Conservation (phyloP, 2,797 vertebrate genomes). For the Myotis daubentonii region DNA sequence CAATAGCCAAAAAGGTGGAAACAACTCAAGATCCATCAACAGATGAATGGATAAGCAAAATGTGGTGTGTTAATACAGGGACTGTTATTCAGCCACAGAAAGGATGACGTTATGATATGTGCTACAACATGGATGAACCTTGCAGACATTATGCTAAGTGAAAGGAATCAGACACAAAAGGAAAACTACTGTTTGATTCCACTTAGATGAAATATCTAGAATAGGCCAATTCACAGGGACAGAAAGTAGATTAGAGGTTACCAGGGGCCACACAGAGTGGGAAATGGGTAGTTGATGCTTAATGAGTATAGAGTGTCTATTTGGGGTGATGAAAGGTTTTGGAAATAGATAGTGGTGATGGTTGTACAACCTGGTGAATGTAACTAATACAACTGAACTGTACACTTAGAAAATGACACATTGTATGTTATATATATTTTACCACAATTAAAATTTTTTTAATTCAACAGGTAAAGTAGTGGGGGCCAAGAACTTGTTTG, state of each 20-base stretch:
- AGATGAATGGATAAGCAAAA: not conserved
- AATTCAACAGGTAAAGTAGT: not conserved
- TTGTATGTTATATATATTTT: not conserved
- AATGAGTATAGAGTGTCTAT: not conserved
- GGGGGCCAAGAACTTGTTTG: not conserved
- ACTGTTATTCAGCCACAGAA: not conserved
- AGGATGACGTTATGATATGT: not conserved
- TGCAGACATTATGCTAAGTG: not conserved
- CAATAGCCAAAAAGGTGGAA: not conserved
- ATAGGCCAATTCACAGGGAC: not conserved
- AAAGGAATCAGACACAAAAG: not conserved
- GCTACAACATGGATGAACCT: not conserved
- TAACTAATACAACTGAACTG: not conserved
- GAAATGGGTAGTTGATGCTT: not conserved
- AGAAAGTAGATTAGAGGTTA: not conserved
- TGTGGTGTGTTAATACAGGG: not conserved
- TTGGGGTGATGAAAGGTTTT: not conserved
- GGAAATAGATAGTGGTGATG: not conserved
- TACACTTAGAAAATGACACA: not conserved
- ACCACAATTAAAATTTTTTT: not conserved
- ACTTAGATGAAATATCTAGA: not conserved
- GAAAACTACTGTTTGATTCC: not conserved
- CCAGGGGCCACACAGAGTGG: not conserved
- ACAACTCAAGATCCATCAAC: not conserved
- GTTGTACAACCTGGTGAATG: not conserved